These are phyloP conservation scores for Pachliopta kotzebuea DNA, from an alignment of 2,888 invertebrate genomes.

Conservation along the genomic window DNA sequence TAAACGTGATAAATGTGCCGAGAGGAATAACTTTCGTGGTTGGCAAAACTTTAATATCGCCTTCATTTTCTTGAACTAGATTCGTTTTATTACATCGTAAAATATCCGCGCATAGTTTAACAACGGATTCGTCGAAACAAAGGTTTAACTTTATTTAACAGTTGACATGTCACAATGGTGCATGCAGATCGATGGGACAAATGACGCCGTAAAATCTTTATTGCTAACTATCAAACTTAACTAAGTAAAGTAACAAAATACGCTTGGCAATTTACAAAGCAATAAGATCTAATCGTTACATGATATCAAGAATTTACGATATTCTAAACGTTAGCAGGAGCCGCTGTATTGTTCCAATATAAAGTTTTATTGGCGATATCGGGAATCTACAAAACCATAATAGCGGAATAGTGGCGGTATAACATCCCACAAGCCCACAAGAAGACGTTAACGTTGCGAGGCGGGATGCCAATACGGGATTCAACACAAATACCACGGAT, in stretches of 20 bases:
- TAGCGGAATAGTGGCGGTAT: constrained; percentile 51
- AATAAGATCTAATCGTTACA: constrained; percentile 54
- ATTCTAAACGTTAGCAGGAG: constrained; percentile 56
- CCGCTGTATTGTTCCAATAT: constrained; percentile 58
- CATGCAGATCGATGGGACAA: constrained; percentile 23
- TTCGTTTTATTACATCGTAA: constrained; percentile 38
- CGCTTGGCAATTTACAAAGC: constrained; percentile 38
- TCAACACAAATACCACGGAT: constrained; percentile 40
- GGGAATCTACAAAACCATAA: constrained; percentile 55
- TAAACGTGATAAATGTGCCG: constrained; percentile 65
- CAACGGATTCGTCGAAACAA: constrained; percentile 23
- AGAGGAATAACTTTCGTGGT: constrained; percentile 56
- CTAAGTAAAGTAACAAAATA: constrained; percentile 26
- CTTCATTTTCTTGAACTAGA: constrained; percentile 42
- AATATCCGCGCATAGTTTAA: constrained; percentile 29
- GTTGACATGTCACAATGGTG: constrained; percentile 28
- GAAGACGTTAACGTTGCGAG: constrained; percentile 51
- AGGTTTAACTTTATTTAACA: constrained; percentile 31
- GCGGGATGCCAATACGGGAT: constrained; percentile 60
- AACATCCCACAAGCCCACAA: constrained; percentile 47
- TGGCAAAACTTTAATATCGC: constrained; percentile 52
- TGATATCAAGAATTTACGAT: constrained; percentile 60
- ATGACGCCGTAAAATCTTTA: constrained; percentile 28
- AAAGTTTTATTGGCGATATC: constrained; percentile 69
- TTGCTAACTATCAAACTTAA: constrained; percentile 15